Percentiles rank a stretch among this genome's conserved stretches.
Evolutionary conservation across 2,113 vertebrate genomes (phyloP).

Genomic region (Rutilus rutilus): DNA sequence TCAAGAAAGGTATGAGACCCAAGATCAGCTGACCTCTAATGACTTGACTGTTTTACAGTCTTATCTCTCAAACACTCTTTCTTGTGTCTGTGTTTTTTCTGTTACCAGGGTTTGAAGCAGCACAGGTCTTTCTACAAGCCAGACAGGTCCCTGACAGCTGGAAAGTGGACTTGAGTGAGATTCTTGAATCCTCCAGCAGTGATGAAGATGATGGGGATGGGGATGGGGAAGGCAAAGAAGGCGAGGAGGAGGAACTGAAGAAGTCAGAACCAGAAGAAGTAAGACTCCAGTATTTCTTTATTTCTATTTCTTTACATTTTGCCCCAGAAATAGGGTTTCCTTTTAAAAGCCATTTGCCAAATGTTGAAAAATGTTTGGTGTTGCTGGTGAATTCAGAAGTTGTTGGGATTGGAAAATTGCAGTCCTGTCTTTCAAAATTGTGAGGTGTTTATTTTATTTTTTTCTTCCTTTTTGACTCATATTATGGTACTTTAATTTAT

Average conservation of each 20-base stretch:
- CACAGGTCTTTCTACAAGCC: conserved; percentile 79
- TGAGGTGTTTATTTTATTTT: too few species aligned
- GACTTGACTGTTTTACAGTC: neutral
- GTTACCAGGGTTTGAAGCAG: conserved; percentile 83
- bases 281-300: neutral
- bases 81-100: conserved; percentile 11
- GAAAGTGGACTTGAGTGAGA: conserved; percentile 98
- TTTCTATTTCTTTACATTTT: neutral
- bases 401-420: neutral
- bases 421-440: neutral
- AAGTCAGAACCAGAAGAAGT: conserved; percentile 79
- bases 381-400: neutral
- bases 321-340: neutral
- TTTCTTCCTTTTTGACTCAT: neutral
- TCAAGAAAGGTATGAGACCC: conserved; percentile 82
- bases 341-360: neutral
- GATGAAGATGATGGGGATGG: conserved; percentile 85
- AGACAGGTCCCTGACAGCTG: conserved; percentile 84
- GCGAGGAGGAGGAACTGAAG: conserved; percentile 81
- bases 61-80: neutral
- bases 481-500: neutral
- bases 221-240: conserved; percentile 80
- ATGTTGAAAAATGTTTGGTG: neutral
- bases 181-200: conserved; percentile 94
- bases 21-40: neutral